Evolutionary conservation across 1,140 invertebrate species (phyloP).

Genomic region (Sipha flava): DNA sequence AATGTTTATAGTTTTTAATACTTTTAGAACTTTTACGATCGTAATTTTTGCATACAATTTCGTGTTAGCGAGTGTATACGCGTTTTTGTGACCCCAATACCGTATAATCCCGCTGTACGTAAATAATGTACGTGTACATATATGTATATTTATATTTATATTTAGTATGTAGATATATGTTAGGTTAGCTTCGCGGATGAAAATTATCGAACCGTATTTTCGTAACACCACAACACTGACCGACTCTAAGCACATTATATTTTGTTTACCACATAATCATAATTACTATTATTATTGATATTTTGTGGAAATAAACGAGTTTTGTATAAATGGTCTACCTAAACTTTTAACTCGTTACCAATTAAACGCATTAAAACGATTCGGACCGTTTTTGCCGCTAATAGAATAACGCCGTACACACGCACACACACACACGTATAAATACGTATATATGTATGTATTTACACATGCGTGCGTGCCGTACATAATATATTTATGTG

Average conservation of each 20-base stretch:
- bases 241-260: not conserved
- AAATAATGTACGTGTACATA: not conserved
- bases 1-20: not conserved
- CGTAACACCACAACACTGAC: not conserved
- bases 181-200: no score
- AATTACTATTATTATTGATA: not conserved
- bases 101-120: not conserved
- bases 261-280: not conserved
- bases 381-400: not conserved
- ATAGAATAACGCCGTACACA: not conserved
- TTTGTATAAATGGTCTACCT: not conserved
- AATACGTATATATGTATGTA: no score
- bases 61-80: not conserved
- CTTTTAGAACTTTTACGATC: not conserved
- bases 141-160: not conserved
- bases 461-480: no score
- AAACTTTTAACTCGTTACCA: not conserved
- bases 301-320: not conserved
- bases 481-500: no score
- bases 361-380: not conserved
- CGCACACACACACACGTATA: no score
- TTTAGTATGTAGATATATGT: not conserved
- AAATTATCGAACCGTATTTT: not conserved
- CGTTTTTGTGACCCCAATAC: not conserved
- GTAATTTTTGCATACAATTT: constrained; percentile 1